phyloP scores from a whole-genome alignment of 2,888 invertebrate genomes.

The Lamproptera curius region DNA sequence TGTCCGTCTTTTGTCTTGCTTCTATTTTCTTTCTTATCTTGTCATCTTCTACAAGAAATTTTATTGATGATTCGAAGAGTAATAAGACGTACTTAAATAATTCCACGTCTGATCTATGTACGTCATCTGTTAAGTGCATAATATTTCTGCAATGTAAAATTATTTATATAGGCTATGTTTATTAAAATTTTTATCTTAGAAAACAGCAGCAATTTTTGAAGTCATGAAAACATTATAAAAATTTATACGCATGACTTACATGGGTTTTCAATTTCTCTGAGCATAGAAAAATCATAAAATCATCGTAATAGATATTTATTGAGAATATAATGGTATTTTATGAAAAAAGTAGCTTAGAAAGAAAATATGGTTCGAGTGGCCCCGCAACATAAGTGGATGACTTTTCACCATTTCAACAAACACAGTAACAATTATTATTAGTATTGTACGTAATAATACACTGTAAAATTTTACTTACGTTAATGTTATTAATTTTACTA shows the following conservation, averaged over 20 bases:
- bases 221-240: no score
- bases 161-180: no score
- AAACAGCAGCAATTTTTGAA: no score
- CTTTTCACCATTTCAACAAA: no score
- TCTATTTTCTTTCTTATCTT: not conserved
- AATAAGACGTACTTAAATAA: conserved; percentile 45
- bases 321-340: not conserved
- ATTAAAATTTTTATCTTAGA: no score
- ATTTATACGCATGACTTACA: no score
- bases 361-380: no score
- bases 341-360: not conserved
- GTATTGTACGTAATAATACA: no score
- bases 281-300: not conserved
- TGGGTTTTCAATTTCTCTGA: no score
- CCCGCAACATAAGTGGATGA: no score
- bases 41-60: conserved; percentile 3
- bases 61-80: conserved; percentile 32
- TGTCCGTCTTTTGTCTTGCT: not conserved
- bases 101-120: conserved; percentile 45
- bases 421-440: no score
- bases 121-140: conserved; percentile 12
- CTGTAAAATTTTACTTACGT: conserved; percentile 40
- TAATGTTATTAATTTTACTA: conserved; percentile 42
- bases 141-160: conserved; percentile 37
- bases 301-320: not conserved